Evolutionary conservation across 2,113 vertebrate species (phyloP), one percentile per base, ranked within the genome.

Genomic region (Pogona vitticeps): DNA sequence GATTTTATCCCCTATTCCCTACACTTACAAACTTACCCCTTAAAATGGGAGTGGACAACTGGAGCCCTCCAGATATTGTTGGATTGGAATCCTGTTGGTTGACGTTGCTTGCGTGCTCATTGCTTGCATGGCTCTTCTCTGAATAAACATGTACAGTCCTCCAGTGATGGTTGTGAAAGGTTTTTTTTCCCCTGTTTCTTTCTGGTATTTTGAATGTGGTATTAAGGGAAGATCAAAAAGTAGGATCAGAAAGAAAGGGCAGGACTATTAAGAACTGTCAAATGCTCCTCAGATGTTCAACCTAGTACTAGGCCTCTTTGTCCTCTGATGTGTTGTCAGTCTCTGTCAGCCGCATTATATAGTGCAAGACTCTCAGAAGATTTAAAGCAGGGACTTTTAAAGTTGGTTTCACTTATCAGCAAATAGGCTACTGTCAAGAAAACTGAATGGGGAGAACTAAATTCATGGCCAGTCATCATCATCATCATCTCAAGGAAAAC

Each of bases 401-500:
- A 89, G 58, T 18, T 82, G 3, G 58, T 42, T 90, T 85, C 46
- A 82, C 33, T 88, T 90, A 73, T 82, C 56, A 81, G 73, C 65
- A 59, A 26, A 89, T 91, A 86, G 88, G 42, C 63, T 18, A 9
- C 76, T 80, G 70, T 33, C 59, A 88, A 52, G 0, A 0, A 56
- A 86, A 17, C 28, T 90, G 82, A 76, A 52, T 88, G 91, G 89
- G 85, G 80, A 6, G 31, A 63, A 46, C 89, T 92, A 83, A 58
- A 88, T 31, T 80, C 61, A 72, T 91, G 85, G n/a, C 40, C 67
- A 92, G 91, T 86, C 91, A 78, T 91, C 93, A 95, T 72, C 38
- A 93, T 90, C n/a, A n/a, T n/a, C n/a, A n/a, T n/a, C n/a, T n/a
- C n/a, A n/a, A n/a, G n/a, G n/a, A n/a, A n/a, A n/a, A n/a, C n/a